These are phyloP conservation scores for Salticus scenicus DNA, from an alignment of 2,888 invertebrate species.

Conservation along the genomic window DNA sequence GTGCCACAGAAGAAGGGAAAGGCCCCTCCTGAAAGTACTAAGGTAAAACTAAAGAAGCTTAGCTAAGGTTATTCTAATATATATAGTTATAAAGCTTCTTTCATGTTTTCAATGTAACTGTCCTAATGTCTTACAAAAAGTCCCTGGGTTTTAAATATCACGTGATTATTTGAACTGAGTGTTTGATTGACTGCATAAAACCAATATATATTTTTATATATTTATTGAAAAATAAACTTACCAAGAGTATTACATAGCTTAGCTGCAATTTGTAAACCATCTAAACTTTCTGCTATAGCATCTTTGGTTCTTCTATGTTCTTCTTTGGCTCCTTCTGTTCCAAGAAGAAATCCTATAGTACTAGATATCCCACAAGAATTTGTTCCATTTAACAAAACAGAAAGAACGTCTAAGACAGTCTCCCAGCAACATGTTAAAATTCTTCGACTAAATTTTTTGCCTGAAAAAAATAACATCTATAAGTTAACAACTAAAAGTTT, in stretches of 20 bases:
- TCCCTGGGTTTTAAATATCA: too few species aligned
- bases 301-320: constrained; percentile 80
- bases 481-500: too few species aligned
- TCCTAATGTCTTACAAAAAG: too few species aligned
- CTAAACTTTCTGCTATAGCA: constrained; percentile 89
- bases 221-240: constrained; percentile 73
- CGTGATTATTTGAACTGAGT: too few species aligned
- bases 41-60: too few species aligned
- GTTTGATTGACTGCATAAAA: too few species aligned
- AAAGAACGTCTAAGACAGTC: constrained; percentile 90
- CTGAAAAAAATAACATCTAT: constrained; percentile 15
- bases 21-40: too few species aligned
- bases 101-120: too few species aligned
- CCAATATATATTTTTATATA: too few species aligned
- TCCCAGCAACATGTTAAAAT: constrained; percentile 94
- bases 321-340: constrained; percentile 77
- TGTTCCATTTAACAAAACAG: constrained; percentile 82
- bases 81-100: too few species aligned
- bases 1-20: too few species aligned
- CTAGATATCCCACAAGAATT: constrained; percentile 77
- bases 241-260: constrained; percentile 90
- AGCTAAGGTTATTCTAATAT: too few species aligned
- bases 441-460: constrained; percentile 77
- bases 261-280: constrained; percentile 93
- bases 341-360: constrained; percentile 76